These are phyloP conservation scores for Brachyrhaphis roseni DNA, from an alignment of 2,797 vertebrate species.

Conservation along the genomic window DNA sequence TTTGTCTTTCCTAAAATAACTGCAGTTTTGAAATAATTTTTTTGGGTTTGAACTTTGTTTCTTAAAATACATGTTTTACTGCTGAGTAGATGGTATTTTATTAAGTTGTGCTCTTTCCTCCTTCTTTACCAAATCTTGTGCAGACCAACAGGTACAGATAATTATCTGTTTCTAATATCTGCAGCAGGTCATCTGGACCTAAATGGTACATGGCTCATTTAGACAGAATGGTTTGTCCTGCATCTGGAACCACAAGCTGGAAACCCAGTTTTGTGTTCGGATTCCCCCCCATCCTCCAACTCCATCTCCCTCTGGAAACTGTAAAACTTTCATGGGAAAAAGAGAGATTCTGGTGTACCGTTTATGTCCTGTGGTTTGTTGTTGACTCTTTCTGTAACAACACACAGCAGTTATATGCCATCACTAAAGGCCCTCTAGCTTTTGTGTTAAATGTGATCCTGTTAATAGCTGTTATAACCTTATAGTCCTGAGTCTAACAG, in stretches of 20 bases:
- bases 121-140: constrained; percentile 76
- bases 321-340: constrained; percentile 25
- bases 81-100: constrained; percentile 20
- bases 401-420: constrained; percentile 51
- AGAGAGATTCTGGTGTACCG: constrained; percentile 68
- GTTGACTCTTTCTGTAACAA: constrained; percentile 73
- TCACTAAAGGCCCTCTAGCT: constrained; percentile 79
- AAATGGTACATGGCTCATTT: constrained; percentile 77
- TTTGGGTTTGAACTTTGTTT: not conserved
- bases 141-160: constrained; percentile 82
- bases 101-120: constrained; percentile 66
- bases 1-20: not conserved
- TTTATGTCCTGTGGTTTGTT: constrained; percentile 75
- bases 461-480: constrained; percentile 57
- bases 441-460: constrained; percentile 45
- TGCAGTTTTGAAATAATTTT: not conserved
- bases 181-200: constrained; percentile 65
- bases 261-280: constrained; percentile 17
- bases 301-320: constrained; percentile 6
- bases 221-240: constrained; percentile 29
- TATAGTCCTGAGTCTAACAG: constrained; percentile 66
- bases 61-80: not conserved
- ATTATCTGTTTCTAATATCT: constrained; percentile 60
- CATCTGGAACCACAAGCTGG: constrained; percentile 37
- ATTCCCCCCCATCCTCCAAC: constrained; percentile 1